Evolutionary conservation across 1,140 invertebrate species (phyloP).

Genomic region (Sitophilus oryzae): DNA sequence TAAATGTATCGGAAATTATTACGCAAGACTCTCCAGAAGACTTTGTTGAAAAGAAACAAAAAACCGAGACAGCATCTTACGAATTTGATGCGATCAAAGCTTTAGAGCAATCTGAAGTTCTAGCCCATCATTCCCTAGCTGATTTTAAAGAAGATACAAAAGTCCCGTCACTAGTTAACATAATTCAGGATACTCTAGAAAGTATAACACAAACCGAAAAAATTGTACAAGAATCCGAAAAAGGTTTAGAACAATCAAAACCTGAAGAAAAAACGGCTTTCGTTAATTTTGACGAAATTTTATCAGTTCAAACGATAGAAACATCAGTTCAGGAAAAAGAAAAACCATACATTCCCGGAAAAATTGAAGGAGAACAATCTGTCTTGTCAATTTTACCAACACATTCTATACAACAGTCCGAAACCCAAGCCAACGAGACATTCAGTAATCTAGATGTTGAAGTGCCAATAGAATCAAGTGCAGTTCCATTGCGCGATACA

Average conservation of each 20-base stretch:
- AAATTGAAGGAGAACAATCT: slow-evolving; percentile 40
- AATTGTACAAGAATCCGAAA: slow-evolving; percentile 49
- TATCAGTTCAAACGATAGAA: slow-evolving; percentile 46
- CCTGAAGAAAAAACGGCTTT: slow-evolving; percentile 42
- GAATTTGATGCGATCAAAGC: slow-evolving; percentile 34
- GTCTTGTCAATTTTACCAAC: slow-evolving; percentile 29
- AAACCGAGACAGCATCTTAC: slow-evolving; percentile 40
- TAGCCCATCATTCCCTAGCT: slow-evolving; percentile 27
- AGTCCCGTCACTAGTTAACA: slow-evolving; percentile 39
- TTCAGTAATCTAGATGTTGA: slow-evolving; percentile 18
- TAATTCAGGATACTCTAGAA: slow-evolving; percentile 44
- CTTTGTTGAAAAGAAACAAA: slow-evolving; percentile 32
- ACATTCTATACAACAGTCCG: slow-evolving; percentile 13
- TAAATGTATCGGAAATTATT: slow-evolving; percentile 47
- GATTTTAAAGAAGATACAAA: slow-evolving; percentile 26
- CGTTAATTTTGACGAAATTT: slow-evolving; percentile 43
- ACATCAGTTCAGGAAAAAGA: slow-evolving; percentile 49
- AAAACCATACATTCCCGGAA: slow-evolving; percentile 35
- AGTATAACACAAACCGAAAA: slow-evolving; percentile 48
- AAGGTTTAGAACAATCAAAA: slow-evolving; percentile 36
- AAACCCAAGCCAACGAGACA: slow-evolving; percentile 27
- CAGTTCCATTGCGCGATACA: slow-evolving; percentile 38
- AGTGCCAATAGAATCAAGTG: slow-evolving; percentile 19
- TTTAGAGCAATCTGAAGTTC: slow-evolving; percentile 30
- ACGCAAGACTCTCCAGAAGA: slow-evolving; percentile 44